Percentiles rank a stretch among this genome's conserved stretches.
Conservation (phyloP, 1,140 invertebrate species). For the Mercenaria mercenaria region DNA sequence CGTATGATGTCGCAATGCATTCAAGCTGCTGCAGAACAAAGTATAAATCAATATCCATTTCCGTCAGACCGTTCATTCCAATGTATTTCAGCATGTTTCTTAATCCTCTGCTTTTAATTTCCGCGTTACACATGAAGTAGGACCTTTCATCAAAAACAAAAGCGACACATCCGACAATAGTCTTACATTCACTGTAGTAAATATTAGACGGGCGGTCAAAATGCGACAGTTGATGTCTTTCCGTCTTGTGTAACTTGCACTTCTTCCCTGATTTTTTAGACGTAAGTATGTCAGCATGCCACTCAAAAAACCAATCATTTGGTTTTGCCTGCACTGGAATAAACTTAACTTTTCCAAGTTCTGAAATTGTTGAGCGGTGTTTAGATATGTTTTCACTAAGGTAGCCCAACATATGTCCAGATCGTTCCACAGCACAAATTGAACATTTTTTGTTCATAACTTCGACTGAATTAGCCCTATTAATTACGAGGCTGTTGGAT, state of each 20-base stretch:
- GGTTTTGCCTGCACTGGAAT: conserved; percentile 64
- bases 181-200: not conserved
- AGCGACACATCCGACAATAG: not conserved
- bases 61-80: not conserved
- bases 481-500: conserved; percentile 38
- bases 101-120: not conserved
- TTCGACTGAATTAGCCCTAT: conserved; percentile 58
- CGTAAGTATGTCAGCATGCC: conserved; percentile 50
- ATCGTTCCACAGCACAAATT: conserved; percentile 32
- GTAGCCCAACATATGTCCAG: conserved; percentile 19
- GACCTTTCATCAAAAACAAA: not conserved
- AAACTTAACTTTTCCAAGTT: conserved; percentile 53
- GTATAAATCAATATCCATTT: not conserved
- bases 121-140: not conserved
- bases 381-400: not conserved
- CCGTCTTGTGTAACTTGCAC: not conserved
- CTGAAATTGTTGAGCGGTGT: not conserved
- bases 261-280: not conserved
- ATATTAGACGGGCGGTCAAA: not conserved
- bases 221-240: not conserved
- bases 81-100: not conserved
- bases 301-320: conserved; percentile 57
- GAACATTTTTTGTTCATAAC: conserved; percentile 19
- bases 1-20: not conserved
- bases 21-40: not conserved